Conservation (phyloP, 1,140 invertebrate species). For the Trichoplusia ni region DNA sequence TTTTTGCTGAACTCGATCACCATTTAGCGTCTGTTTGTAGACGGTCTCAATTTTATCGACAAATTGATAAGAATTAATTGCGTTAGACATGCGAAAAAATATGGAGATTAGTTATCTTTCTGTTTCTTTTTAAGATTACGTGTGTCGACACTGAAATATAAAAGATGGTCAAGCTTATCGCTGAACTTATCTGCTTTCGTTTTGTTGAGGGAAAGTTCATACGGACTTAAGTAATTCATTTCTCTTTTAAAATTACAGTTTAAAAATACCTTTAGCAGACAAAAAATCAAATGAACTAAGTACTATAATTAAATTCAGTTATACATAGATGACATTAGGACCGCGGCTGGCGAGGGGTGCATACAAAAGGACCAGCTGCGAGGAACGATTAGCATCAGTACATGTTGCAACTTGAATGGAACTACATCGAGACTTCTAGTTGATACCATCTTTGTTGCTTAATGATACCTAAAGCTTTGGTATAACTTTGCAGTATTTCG, state of each 20-base stretch:
- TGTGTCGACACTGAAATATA: not conserved
- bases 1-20: conserved; percentile 44
- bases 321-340: conserved; percentile 54
- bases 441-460: conserved; percentile 2
- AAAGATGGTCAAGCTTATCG: not conserved
- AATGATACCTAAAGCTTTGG: conserved; percentile 8
- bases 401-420: conserved; percentile 43
- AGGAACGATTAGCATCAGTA: conserved; percentile 55
- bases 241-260: too few relatives aligned
- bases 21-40: conserved; percentile 31
- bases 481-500: not conserved
- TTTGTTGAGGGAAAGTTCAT: too few relatives aligned
- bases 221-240: too few relatives aligned
- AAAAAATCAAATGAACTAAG: conserved; percentile 1
- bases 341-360: conserved; percentile 50
- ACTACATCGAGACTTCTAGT: conserved; percentile 7
- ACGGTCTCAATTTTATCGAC: conserved; percentile 35
- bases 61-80: conserved; percentile 34
- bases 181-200: too few relatives aligned
- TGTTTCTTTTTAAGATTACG: conserved; percentile 23
- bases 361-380: conserved; percentile 57
- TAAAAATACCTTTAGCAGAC: too few relatives aligned
- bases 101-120: conserved; percentile 41
- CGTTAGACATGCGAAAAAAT: conserved; percentile 25
- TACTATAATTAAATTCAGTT: conserved; percentile 28